phyloP scores from a whole-genome alignment of 2,113 vertebrate species.

The Dasyurus viverrinus region DNA sequence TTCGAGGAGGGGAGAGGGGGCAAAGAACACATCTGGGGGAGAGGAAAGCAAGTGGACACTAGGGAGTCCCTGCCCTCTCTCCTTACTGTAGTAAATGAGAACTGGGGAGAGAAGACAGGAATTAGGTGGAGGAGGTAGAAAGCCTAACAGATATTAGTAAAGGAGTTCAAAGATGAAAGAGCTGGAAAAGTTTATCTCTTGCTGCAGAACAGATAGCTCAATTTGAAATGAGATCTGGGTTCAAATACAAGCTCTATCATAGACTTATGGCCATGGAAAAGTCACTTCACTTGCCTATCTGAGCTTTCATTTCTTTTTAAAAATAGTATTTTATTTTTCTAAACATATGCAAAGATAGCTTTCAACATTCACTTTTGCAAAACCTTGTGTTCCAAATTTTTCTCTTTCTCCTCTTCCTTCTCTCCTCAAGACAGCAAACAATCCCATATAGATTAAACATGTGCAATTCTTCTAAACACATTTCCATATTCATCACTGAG shows the following conservation, averaged over 20 bases:
- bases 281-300: neutral
- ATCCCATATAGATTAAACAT: too few relatives aligned
- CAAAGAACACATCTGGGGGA: neutral
- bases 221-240: neutral
- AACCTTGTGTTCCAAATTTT: too few relatives aligned
- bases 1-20: too few relatives aligned
- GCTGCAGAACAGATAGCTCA: neutral
- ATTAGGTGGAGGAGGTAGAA: neutral
- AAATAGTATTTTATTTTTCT: too few relatives aligned
- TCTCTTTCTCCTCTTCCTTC: too few relatives aligned
- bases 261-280: neutral
- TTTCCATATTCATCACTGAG: neutral
- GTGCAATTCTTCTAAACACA: too few relatives aligned
- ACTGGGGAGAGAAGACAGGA: neutral
- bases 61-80: neutral
- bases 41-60: neutral
- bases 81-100: neutral
- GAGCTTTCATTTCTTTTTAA: neutral
- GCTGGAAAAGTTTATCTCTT: neutral
- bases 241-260: neutral
- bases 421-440: too few relatives aligned
- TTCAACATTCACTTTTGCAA: too few relatives aligned
- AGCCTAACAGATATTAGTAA: neutral
- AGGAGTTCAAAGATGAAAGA: neutral
- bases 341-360: too few relatives aligned